phyloP scores from a whole-genome alignment of 1,140 invertebrate genomes.

The Rhyzopertha dominica region DNA sequence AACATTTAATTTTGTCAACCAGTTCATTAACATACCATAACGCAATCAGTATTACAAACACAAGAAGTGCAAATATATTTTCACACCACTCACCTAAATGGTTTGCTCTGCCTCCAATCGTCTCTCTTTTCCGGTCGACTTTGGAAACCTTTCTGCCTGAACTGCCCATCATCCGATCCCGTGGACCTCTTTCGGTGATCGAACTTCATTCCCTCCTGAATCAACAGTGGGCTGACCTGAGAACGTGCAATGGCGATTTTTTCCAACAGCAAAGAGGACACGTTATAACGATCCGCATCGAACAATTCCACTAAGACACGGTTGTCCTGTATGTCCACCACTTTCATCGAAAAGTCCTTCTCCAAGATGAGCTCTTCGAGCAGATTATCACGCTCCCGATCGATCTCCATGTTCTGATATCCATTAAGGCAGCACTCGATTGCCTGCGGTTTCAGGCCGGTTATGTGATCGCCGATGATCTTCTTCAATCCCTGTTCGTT shows the following conservation, averaged over 20 bases:
- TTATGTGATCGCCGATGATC: constrained; percentile 60
- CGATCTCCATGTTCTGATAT: constrained; percentile 46
- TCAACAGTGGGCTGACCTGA: constrained; percentile 36
- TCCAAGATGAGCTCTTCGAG: constrained; percentile 50
- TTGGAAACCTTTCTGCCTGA: constrained; percentile 12
- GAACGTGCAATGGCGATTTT: constrained; percentile 34
- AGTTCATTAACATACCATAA: too few species aligned
- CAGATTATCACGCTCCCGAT: constrained; percentile 40
- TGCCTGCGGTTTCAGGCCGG: constrained; percentile 62
- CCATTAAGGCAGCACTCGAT: constrained; percentile 65
- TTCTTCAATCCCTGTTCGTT: constrained; percentile 52
- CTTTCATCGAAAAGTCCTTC: constrained; percentile 51
- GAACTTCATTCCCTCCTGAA: constrained; percentile 38
- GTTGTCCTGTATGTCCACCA: constrained; percentile 49
- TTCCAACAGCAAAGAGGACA: constrained; percentile 38
- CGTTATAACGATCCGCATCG: constrained; percentile 42
- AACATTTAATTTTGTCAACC: too few species aligned
- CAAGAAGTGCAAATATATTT: too few species aligned
- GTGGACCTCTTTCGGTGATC: constrained; percentile 28
- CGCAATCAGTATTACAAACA: too few species aligned
- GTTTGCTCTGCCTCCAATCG: too few species aligned
- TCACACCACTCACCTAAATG: too few species aligned
- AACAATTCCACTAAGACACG: constrained; percentile 51
- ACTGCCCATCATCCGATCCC: constrained; percentile 8
- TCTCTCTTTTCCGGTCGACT: too few species aligned